A percentile compares a stretch with the other conserved stretches of the same genome.
Evolutionary conservation across 1,140 invertebrate genomes (phyloP).

Genomic region (Chelonus insularis): DNA sequence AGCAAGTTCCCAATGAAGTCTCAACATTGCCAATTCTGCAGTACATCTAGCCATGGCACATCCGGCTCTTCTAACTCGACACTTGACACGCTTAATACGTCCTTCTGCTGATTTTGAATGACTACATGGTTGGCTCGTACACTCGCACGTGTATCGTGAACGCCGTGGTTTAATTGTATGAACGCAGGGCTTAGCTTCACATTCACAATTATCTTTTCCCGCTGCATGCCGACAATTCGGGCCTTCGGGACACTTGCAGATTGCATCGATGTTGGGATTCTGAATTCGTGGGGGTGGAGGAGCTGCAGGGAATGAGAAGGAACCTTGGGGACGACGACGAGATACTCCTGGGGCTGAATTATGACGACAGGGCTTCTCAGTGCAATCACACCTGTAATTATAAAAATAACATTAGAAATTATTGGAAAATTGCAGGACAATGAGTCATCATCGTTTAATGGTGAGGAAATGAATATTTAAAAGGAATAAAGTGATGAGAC

Average conservation of each 20-base stretch:
- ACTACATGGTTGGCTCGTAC: conserved; percentile 44
- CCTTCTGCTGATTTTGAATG: conserved; percentile 48
- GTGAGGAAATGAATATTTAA: no score
- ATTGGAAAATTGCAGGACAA: no score
- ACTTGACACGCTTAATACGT: conserved; percentile 54
- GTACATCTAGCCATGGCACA: conserved; percentile 55
- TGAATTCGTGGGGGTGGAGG: conserved; percentile 20
- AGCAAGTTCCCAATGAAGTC: conserved; percentile 53
- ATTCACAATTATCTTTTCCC: conserved; percentile 43
- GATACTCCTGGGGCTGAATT: conserved; percentile 26
- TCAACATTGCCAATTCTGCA: conserved; percentile 54
- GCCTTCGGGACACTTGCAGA: conserved; percentile 41
- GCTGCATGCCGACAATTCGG: conserved; percentile 35
- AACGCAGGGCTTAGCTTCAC: conserved; percentile 46
- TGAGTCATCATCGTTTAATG: no score
- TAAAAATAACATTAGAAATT: no score
- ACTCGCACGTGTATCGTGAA: conserved; percentile 46
- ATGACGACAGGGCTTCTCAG: conserved; percentile 46
- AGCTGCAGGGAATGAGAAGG: conserved; percentile 34
- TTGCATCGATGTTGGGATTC: conserved; percentile 27
- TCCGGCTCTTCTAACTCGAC: conserved; percentile 51
- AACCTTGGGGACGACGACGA: conserved; percentile 42
- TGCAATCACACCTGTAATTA: conserved; percentile 48
- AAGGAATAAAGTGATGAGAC: no score
- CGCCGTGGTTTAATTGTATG: conserved; percentile 46